Evolutionary conservation across 92 coral and sea anemone species (phyloP), one percentile per base, ranked within the genome.

Genomic region (Plumapathes pennacea): DNA sequence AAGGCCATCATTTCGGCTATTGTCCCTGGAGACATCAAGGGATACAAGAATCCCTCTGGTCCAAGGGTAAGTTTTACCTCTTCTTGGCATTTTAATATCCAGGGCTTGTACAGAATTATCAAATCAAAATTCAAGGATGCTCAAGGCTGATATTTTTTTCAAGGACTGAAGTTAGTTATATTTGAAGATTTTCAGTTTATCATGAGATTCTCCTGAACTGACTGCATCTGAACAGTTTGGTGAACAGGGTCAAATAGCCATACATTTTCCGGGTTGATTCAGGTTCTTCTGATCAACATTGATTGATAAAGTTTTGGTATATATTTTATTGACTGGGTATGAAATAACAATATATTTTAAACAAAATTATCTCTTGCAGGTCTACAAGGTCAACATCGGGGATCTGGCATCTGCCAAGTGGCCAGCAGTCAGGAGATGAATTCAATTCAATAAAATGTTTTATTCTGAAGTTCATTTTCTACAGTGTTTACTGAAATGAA

Each of bases 371-470:
- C 28, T 24, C 38, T 68, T 76, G 43, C 66, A 76, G 77, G 77
- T 76, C 27, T 76, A 66, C 70, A 67, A 52, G 28, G 70, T 76
- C 4, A 76, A 67, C 43, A 67, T 67, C 22, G 83, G 76, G 15
- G 83, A 76, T 40, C 58, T 76, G 15, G 68, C 77, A 8, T 29
- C 14, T 29, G 71, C 83, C 24, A 67, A 30, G 15, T 76, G 83
- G 83, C 77, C 83, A 28, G 60, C 34, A 24, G 39, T 59, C 7
- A 32, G 47, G 15, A 10, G 37, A 50, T n/a, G n/a, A n/a, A n/a
- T n/a, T n/a, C n/a, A n/a, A n/a, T n/a, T n/a, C n/a, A n/a, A n/a
- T n/a, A n/a, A n/a, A n/a, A n/a, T n/a, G n/a, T n/a, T n/a, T n/a
- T n/a, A n/a, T n/a, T n/a, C n/a, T n/a, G n/a, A n/a, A n/a, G n/a